phyloP scores from a whole-genome alignment of 2,797 vertebrate species.

The Sebastes flavidus region DNA sequence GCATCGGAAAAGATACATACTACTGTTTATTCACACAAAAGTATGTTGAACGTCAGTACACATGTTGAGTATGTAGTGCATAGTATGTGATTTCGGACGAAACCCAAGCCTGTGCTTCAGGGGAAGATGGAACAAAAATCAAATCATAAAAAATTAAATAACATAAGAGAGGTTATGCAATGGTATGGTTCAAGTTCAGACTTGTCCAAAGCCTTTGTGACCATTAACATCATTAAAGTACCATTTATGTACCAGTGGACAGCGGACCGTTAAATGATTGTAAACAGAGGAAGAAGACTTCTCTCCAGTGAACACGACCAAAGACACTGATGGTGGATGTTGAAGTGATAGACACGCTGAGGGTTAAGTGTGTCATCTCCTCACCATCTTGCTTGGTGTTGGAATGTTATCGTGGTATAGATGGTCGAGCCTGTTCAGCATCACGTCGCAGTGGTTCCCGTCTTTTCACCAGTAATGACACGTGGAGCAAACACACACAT shows the following conservation, averaged over 20 bases:
- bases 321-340: not conserved
- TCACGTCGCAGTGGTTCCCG: conserved; percentile 12
- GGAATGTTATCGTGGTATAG: conserved; percentile 46
- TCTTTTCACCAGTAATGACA: conserved; percentile 2
- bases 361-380: not conserved
- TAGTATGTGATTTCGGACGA: too few species aligned
- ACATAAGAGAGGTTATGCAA: conserved; percentile 57
- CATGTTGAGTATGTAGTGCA: too few species aligned
- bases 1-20: too few species aligned
- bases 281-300: conserved; percentile 51
- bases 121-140: conserved; percentile 18
- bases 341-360: not conserved
- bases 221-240: conserved; percentile 36
- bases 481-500: not conserved
- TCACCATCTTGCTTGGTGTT: conserved; percentile 3
- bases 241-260: conserved; percentile 47
- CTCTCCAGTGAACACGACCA: not conserved
- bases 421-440: conserved; percentile 7
- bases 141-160: conserved; percentile 78
- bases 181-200: conserved; percentile 50
- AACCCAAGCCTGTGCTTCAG: not conserved
- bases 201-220: conserved; percentile 19
- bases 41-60: too few species aligned
- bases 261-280: conserved; percentile 32
- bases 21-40: too few species aligned